Percentiles rank a stretch among this genome's conserved stretches.
Conservation (phyloP, 2,113 vertebrate genomes). For the Gavialis gangeticus region DNA sequence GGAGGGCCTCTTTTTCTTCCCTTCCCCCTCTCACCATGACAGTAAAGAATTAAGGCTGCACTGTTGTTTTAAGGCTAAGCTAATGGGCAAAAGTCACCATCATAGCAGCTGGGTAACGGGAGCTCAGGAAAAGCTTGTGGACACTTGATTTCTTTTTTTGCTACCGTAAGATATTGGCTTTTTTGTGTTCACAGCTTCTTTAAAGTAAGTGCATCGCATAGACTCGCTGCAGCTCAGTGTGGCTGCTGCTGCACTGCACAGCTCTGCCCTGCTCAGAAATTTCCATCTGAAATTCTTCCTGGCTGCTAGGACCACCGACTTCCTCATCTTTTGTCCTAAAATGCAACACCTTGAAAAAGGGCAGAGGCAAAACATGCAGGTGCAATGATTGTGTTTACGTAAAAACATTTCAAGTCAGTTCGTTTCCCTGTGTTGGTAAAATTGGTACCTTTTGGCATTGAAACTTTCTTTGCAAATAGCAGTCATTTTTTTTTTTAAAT, state of each 20-base stretch:
- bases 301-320: not conserved
- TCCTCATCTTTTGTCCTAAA: not conserved
- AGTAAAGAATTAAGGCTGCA: slow-evolving; percentile 22
- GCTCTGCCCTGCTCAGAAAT: not conserved
- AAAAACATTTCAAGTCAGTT: not conserved
- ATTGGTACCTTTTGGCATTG: not conserved
- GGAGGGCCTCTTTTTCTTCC: not conserved
- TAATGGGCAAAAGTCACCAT: not conserved
- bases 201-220: slow-evolving; percentile 22
- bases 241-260: not conserved
- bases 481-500: not conserved
- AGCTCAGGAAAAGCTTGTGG: slow-evolving; percentile 57
- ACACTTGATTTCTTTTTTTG: slow-evolving; percentile 49
- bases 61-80: not conserved
- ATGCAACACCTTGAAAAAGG: not conserved
- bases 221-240: not conserved
- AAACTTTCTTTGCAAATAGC: not conserved
- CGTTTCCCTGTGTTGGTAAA: not conserved
- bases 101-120: slow-evolving; percentile 32
- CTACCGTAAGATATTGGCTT: slow-evolving; percentile 44
- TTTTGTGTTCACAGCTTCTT: slow-evolving; percentile 22
- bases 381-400: not conserved
- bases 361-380: not conserved
- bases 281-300: not conserved
- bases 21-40: not conserved